These are phyloP conservation scores for Apamea crenata DNA, from an alignment of 2,888 invertebrate genomes.

Conservation along the genomic window DNA sequence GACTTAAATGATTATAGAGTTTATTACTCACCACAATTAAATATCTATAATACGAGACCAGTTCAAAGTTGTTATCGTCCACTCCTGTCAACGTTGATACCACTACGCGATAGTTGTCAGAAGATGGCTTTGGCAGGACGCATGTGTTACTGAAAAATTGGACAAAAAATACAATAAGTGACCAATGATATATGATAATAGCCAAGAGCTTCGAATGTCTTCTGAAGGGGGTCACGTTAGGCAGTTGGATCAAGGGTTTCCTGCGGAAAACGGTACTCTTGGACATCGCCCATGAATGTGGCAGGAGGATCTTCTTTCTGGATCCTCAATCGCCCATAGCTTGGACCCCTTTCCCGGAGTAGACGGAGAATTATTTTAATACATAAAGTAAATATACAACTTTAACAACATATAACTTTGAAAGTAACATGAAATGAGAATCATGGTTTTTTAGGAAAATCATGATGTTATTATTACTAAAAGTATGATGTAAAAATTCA, in stretches of 20 bases:
- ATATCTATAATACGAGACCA: slow-evolving; percentile 42
- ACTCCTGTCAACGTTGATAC: slow-evolving; percentile 23
- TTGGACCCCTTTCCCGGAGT: background rate
- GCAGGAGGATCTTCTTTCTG: background rate
- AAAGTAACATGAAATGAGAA: background rate
- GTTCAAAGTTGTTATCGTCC: slow-evolving; percentile 30
- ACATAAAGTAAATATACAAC: background rate
- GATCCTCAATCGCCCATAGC: background rate
- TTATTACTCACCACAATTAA: slow-evolving; percentile 51
- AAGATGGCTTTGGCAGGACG: slow-evolving; percentile 53
- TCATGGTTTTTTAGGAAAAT: background rate
- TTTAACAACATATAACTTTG: background rate
- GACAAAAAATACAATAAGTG: background rate
- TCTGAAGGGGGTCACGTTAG: background rate
- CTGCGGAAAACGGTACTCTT: background rate
- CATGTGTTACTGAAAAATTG: slow-evolving; percentile 40
- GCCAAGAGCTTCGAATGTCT: background rate
- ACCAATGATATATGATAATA: background rate
- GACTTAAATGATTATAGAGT: too few relatives aligned
- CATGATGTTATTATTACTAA: background rate
- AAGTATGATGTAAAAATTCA: background rate
- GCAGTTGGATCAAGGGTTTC: background rate
- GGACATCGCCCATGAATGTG: too few relatives aligned
- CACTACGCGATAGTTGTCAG: slow-evolving; percentile 64
- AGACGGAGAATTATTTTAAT: background rate